These are phyloP conservation scores for Salvator merianae DNA, from an alignment of 2,113 vertebrate species.

Conservation along the genomic window DNA sequence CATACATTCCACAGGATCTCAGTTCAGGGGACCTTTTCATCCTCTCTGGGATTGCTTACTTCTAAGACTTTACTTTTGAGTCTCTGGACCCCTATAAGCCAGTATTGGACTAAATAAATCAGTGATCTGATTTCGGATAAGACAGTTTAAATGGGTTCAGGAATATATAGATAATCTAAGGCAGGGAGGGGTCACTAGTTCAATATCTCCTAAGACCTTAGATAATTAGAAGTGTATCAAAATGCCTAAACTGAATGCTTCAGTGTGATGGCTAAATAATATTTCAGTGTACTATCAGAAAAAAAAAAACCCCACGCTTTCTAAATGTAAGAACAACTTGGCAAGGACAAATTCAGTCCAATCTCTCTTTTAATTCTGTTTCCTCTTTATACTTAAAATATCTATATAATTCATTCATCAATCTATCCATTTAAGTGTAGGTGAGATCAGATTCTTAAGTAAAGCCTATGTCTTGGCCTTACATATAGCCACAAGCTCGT, in stretches of 20 bases:
- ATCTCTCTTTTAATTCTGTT: background rate
- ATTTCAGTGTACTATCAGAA: background rate
- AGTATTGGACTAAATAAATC: background rate
- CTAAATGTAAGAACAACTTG: background rate
- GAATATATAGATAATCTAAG: background rate
- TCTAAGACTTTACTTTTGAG: too few relatives aligned
- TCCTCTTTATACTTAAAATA: background rate
- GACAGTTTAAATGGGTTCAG: background rate
- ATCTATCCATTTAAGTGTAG: background rate
- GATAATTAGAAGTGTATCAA: background rate
- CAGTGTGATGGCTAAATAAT: background rate
- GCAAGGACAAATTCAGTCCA: background rate
- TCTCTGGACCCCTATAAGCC: too few relatives aligned
- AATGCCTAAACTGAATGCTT: background rate
- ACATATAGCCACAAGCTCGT: background rate
- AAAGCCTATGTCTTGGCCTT: background rate
- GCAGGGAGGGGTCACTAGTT: background rate
- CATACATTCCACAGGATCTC: too few relatives aligned
- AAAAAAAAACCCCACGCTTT: background rate
- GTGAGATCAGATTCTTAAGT: slow-evolving; percentile 12
- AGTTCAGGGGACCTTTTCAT: too few relatives aligned
- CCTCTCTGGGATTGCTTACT: too few relatives aligned
- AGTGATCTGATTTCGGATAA: background rate
- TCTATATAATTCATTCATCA: background rate
- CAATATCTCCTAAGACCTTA: background rate